Conservation (phyloP, 2,797 vertebrate species). For the Semotilus atromaculatus region DNA sequence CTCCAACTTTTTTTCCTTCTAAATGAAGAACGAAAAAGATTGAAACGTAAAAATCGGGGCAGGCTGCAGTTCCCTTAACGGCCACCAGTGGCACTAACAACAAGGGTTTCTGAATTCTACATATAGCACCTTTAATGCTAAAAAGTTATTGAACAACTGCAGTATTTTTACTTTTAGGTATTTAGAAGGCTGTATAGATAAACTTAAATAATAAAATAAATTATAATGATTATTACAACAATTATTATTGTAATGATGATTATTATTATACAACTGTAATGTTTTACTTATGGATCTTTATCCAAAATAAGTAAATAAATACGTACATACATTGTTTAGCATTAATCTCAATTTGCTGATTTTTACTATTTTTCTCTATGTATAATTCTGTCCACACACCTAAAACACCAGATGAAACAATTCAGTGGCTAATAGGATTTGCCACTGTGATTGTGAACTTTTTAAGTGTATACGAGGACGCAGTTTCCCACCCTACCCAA, state of each 20-base stretch:
- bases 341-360: background rate
- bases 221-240: background rate
- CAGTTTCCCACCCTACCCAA: conserved; percentile 4
- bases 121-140: background rate
- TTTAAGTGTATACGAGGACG: conserved; percentile 30
- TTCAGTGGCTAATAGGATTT: conserved; percentile 76
- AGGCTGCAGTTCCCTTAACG: background rate
- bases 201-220: background rate
- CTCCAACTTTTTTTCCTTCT: background rate
- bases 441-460: conserved; percentile 61
- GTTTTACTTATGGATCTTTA: background rate
- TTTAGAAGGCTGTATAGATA: too few relatives aligned
- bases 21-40: background rate
- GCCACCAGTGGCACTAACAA: background rate
- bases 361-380: background rate
- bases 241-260: background rate
- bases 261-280: background rate
- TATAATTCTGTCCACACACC: conserved; percentile 44
- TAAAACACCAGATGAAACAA: conserved; percentile 75
- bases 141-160: background rate
- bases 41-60: background rate
- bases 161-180: background rate
- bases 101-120: background rate
- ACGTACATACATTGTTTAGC: background rate
- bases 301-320: background rate